phyloP scores from a whole-genome alignment of 2,888 invertebrate genomes.

The Acleris holmiana region DNA sequence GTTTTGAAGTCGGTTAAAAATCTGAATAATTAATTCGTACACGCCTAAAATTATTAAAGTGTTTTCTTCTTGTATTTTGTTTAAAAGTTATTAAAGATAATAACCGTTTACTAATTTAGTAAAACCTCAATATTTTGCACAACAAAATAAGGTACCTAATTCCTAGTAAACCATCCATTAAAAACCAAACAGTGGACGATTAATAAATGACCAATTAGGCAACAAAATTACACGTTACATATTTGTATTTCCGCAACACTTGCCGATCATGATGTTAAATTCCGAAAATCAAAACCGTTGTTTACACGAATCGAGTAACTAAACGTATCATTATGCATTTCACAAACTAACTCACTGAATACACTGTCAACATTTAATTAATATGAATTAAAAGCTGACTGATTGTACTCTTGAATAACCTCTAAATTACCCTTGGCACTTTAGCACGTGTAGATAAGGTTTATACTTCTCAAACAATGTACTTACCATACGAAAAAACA shows the following conservation, averaged over 20 bases:
- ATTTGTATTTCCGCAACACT: slow-evolving; percentile 25
- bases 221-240: slow-evolving; percentile 16
- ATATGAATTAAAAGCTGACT: slow-evolving; percentile 48
- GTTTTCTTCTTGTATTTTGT: too few relatives aligned
- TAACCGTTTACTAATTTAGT: neutral
- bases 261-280: slow-evolving; percentile 27
- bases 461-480: neutral
- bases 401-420: slow-evolving; percentile 45
- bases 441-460: neutral
- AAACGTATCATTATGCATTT: slow-evolving; percentile 57
- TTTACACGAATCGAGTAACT: slow-evolving; percentile 51
- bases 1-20: too few relatives aligned
- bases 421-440: slow-evolving; percentile 24
- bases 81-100: too few relatives aligned
- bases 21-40: too few relatives aligned
- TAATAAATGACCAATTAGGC: slow-evolving; percentile 16
- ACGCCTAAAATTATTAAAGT: too few relatives aligned
- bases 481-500: slow-evolving; percentile 8
- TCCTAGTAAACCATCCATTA: neutral
- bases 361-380: slow-evolving; percentile 66
- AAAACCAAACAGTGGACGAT: neutral
- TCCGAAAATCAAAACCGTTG: slow-evolving; percentile 41
- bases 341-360: slow-evolving; percentile 51
- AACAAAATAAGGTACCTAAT: neutral
- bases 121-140: neutral